Base-by-base conservation (phyloP, 1,140 invertebrate species). In the Chlorops oryzae region DNA sequence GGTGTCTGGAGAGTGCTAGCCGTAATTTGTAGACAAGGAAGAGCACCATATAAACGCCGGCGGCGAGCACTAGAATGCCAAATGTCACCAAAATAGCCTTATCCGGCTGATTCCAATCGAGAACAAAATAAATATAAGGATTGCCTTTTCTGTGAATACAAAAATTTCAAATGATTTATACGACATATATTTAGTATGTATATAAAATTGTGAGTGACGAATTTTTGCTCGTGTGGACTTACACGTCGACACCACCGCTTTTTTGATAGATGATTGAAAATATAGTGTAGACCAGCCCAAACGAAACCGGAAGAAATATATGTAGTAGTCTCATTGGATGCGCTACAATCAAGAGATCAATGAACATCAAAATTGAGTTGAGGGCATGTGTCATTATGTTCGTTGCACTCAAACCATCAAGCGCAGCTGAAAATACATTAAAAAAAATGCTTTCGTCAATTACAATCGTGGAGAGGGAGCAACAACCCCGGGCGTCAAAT, bases 211-310 rank as follows among this genome's bases (percentile, higher is more conserved):
- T 22, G 35, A 28, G 21, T 39, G 4, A 39, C 32, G 38, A 18
- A 51, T 37, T n/a, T n/a, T n/a, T n/a, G n/a, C n/a, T n/a, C 22
- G 18, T 0, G 9, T 23, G 17, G 35, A 65, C 71, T 56, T 70
- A 80, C 77, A 74, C 80, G 55, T 84, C 80, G 1, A 78, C 74
- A 37, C 88, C 89, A 10, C 88, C 89, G 24, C 77, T 77, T 3
- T 70, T 43, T 62, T 82, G 88, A 65, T 90, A 91, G 18, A 87
- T 74, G 4, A 83, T 58, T 1, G 79, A 83, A 62, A 92, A 91
- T n/a, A 83, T 52, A 1, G 82, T 61, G 65, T 89, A 92, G 3
- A 73, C 58, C 1, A 79, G 50, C 3, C 80, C 79, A 55, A 86
- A 79, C 15, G 78, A 57, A 1, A 86, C 62, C 13, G 82, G 79